These are phyloP conservation scores for Anthonomus grandis DNA, from an alignment of 1,140 invertebrate genomes.

Conservation along the genomic window DNA sequence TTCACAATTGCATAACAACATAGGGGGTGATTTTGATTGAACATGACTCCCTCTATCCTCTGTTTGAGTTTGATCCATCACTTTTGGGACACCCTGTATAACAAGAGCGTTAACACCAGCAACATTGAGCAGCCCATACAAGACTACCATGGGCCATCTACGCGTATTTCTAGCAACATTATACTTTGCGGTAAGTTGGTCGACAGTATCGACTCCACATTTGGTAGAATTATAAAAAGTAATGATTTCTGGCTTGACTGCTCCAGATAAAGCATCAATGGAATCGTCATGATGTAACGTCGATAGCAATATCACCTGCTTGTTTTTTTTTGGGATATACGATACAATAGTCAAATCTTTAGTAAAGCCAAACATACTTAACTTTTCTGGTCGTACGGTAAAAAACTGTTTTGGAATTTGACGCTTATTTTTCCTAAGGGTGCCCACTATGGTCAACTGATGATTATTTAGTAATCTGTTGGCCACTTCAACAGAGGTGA, in stretches of 20 bases:
- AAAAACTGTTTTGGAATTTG: constrained; percentile 43
- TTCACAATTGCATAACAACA: too few relatives aligned
- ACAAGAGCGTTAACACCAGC: background rate
- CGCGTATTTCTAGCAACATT: constrained; percentile 35
- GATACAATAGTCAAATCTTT: constrained; percentile 31
- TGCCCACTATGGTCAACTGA: constrained; percentile 24
- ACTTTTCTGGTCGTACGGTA: constrained; percentile 7
- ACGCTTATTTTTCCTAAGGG: constrained; percentile 40
- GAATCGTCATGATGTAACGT: constrained; percentile 32
- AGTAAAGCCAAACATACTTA: constrained; percentile 32
- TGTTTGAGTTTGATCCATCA: too few relatives aligned
- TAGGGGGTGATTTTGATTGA: too few relatives aligned
- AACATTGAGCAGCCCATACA: constrained; percentile 18
- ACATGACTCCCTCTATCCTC: too few relatives aligned
- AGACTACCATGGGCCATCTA: constrained; percentile 17
- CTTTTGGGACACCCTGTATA: too few relatives aligned
- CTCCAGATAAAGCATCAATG: constrained; percentile 29
- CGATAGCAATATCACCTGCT: constrained; percentile 35
- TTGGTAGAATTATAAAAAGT: constrained; percentile 46
- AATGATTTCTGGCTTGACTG: constrained; percentile 44
- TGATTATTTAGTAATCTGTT: constrained; percentile 15
- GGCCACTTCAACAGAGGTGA: constrained; percentile 18
- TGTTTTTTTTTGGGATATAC: constrained; percentile 38
- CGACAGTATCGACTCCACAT: constrained; percentile 47
- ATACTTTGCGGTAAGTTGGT: constrained; percentile 45